These are phyloP conservation scores for Danio jaintianensis DNA, from an alignment of 2,797 vertebrate genomes.

Conservation along the genomic window DNA sequence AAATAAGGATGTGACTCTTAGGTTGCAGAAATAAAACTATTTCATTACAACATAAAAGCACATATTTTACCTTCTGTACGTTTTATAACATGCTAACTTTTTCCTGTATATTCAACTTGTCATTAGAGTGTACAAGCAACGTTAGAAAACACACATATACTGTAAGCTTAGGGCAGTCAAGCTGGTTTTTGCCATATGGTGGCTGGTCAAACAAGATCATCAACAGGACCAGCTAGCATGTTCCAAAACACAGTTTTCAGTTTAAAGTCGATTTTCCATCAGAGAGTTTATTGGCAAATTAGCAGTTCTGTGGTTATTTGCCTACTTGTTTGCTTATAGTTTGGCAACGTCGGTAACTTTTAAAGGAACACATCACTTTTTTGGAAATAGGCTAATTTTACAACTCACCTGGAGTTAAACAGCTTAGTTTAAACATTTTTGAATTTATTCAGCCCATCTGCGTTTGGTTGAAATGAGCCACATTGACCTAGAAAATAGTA, in stretches of 20 bases:
- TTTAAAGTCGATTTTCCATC: constrained; percentile 2
- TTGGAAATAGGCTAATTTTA: too few relatives aligned
- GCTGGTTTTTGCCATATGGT: not conserved
- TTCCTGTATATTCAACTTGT: not conserved
- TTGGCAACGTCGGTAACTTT: not conserved
- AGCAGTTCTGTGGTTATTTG: not conserved
- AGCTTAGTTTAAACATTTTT: too few relatives aligned
- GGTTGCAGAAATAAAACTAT: constrained; percentile 24
- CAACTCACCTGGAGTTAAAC: too few relatives aligned
- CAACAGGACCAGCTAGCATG: constrained; percentile 2
- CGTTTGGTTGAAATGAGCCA: too few relatives aligned
- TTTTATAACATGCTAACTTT: not conserved
- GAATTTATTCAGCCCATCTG: too few relatives aligned
- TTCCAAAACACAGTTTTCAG: constrained; percentile 5
- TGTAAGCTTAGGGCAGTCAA: not conserved
- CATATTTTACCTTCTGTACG: not conserved
- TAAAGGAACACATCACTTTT: too few relatives aligned
- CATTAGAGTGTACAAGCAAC: not conserved
- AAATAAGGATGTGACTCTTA: constrained; percentile 17
- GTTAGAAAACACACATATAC: not conserved
- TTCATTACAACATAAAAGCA: not conserved
- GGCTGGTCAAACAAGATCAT: not conserved
- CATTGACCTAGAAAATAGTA: too few relatives aligned
- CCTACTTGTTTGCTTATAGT: not conserved
- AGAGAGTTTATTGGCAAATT: not conserved